Evolutionary conservation across 2,888 invertebrate species (phyloP).

Genomic region (Xestia ashworthii): DNA sequence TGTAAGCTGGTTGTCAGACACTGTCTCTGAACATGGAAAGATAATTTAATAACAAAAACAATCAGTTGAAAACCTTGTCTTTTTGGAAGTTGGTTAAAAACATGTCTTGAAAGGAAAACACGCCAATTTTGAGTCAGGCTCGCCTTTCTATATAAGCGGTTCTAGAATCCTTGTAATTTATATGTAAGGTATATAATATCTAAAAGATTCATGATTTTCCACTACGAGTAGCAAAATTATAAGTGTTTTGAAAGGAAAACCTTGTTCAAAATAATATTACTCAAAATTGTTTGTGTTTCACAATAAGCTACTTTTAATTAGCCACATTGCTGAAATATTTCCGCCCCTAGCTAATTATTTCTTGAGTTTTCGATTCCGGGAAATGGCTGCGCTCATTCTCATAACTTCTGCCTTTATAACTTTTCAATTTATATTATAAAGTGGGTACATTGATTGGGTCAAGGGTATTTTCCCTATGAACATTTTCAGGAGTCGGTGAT

Average conservation of each 20-base stretch:
- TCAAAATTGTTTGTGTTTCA: background rate
- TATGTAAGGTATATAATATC: too few relatives aligned
- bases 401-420: constrained; percentile 23
- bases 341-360: constrained; percentile 22
- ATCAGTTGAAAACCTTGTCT: background rate
- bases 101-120: background rate
- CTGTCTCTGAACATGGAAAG: background rate
- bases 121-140: background rate
- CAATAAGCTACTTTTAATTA: constrained; percentile 12
- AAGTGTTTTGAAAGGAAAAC: background rate
- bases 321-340: constrained; percentile 6
- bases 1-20: background rate
- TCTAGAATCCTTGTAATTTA: background rate
- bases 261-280: background rate
- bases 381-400: constrained; percentile 15
- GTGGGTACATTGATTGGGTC: constrained; percentile 2
- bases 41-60: background rate
- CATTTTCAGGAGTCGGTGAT: background rate
- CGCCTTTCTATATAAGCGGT: background rate
- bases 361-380: constrained; percentile 3
- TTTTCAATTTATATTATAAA: constrained; percentile 16
- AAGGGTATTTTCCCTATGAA: background rate
- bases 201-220: background rate
- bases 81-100: background rate
- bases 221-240: background rate